Conservation (phyloP, 2,113 vertebrate genomes). For the Scolopax mira region DNA sequence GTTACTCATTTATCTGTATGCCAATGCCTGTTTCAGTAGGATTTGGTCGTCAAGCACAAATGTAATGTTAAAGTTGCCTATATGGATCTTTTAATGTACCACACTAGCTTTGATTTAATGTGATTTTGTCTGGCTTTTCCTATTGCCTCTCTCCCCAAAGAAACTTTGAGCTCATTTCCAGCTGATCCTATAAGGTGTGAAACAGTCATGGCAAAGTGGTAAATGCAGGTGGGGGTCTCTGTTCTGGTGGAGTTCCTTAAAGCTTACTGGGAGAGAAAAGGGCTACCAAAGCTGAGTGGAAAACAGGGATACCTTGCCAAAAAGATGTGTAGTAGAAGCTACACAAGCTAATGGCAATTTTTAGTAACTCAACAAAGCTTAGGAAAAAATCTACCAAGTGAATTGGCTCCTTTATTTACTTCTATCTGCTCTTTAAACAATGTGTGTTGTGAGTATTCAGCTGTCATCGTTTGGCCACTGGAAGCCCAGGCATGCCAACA, state of each 20-base stretch:
- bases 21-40: neutral
- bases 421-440: neutral
- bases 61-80: neutral
- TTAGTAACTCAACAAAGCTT: neutral
- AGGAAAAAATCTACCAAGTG: neutral
- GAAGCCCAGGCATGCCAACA: neutral
- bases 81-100: neutral
- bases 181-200: neutral
- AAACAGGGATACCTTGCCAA: neutral
- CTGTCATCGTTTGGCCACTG: neutral
- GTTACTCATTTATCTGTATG: neutral
- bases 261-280: neutral
- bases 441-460: neutral
- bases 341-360: neutral
- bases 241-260: neutral
- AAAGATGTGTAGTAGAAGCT: neutral
- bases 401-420: neutral
- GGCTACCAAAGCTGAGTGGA: neutral
- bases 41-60: neutral
- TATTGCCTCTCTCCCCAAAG: accelerated
- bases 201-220: neutral
- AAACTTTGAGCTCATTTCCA: neutral
- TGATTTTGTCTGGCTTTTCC: neutral
- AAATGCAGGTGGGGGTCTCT: neutral
- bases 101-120: neutral